Evolutionary conservation across 2,888 invertebrate genomes (phyloP).

Genomic region (Thelaira solivaga): DNA sequence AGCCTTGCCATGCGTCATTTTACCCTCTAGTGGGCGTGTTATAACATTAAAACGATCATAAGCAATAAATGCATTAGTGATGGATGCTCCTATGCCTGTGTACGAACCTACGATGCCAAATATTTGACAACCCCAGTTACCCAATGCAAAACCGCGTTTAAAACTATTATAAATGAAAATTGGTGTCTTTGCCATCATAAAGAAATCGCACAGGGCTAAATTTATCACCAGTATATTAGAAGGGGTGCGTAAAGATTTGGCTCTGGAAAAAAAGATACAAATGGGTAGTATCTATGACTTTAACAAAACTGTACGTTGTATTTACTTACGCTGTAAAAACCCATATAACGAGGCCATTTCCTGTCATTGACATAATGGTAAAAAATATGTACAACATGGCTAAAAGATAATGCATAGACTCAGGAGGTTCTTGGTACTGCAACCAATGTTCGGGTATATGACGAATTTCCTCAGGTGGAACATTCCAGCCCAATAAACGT

Average conservation of each 20-base stretch:
- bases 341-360: constrained; percentile 92
- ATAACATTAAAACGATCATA: constrained; percentile 89
- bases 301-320: neutral
- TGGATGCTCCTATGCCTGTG: constrained; percentile 87
- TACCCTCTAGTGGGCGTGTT: constrained; percentile 89
- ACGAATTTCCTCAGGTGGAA: constrained; percentile 85
- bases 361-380: constrained; percentile 84
- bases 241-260: constrained; percentile 78
- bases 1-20: constrained; percentile 88
- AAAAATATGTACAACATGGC: constrained; percentile 87
- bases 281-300: neutral
- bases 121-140: constrained; percentile 86
- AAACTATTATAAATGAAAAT: constrained; percentile 84
- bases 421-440: constrained; percentile 87
- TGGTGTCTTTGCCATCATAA: constrained; percentile 92
- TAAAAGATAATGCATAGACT: constrained; percentile 87
- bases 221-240: constrained; percentile 91
- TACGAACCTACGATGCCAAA: constrained; percentile 87
- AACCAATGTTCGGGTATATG: constrained; percentile 91
- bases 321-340: constrained; percentile 80
- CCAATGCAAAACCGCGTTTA: constrained; percentile 85
- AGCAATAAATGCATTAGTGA: constrained; percentile 91
- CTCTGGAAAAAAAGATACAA: constrained; percentile 63
- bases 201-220: constrained; percentile 88
- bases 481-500: constrained; percentile 85